These are phyloP conservation scores for Morpho helenor DNA, from an alignment of 2,888 invertebrate species.

Conservation along the genomic window DNA sequence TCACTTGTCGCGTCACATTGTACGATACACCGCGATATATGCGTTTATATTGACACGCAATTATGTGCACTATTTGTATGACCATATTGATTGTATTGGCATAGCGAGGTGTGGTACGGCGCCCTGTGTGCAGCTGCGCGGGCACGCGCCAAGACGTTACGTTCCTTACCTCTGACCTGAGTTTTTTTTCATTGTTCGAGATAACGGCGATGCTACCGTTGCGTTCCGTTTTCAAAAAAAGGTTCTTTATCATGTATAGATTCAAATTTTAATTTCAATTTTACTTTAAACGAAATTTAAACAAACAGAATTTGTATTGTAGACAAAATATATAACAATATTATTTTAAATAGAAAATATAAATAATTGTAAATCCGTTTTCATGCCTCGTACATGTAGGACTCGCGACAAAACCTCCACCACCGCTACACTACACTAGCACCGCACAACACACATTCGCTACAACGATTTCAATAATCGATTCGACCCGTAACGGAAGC, in stretches of 20 bases:
- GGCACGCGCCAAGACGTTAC: slow-evolving; percentile 29
- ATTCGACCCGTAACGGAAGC: no score
- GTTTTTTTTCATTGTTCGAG: slow-evolving; percentile 19
- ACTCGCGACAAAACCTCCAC: no score
- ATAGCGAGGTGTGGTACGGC: not conserved
- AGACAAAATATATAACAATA: no score
- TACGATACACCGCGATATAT: not conserved
- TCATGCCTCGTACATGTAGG: no score
- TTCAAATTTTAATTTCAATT: not conserved
- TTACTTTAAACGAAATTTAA: no score
- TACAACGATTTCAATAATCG: no score
- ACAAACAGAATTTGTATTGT: no score
- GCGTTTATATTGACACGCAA: not conserved
- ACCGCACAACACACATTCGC: no score
- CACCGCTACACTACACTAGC: no score
- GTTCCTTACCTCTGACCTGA: slow-evolving; percentile 43
- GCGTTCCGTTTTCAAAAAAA: slow-evolving; percentile 16
- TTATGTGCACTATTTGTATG: not conserved
- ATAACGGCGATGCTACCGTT: slow-evolving; percentile 23
- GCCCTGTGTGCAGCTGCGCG: slow-evolving; percentile 19
- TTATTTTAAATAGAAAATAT: no score
- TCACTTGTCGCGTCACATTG: slow-evolving; percentile 9
- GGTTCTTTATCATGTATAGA: slow-evolving; percentile 7
- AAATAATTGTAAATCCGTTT: no score
- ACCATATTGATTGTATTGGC: not conserved